Evolutionary conservation across 2,888 invertebrate species (phyloP).

Genomic region (Augiades crinisus): DNA sequence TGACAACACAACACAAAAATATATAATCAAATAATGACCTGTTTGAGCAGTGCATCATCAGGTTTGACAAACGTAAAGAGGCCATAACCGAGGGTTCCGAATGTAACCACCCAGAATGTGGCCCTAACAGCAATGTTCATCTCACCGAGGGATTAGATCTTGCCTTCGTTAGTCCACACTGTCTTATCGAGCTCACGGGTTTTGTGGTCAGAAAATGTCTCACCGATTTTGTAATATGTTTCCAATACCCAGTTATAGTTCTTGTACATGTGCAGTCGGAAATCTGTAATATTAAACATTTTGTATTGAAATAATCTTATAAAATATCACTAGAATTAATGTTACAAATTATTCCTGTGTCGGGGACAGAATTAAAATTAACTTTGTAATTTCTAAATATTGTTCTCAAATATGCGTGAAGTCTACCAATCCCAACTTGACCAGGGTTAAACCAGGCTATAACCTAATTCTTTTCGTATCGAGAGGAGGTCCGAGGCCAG

Average conservation of each 20-base stretch:
- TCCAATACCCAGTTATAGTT: slow-evolving; percentile 85
- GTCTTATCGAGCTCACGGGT: slow-evolving; percentile 79
- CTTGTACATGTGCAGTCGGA: slow-evolving; percentile 84
- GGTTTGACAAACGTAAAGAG: slow-evolving; percentile 80
- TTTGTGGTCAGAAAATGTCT: slow-evolving; percentile 77
- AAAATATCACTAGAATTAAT: too few relatives aligned
- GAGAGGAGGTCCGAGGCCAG: too few relatives aligned
- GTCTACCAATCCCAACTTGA: too few relatives aligned
- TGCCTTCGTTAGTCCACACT: slow-evolving; percentile 80
- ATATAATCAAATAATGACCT: slow-evolving; percentile 64
- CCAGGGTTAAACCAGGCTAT: too few relatives aligned
- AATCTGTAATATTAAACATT: slow-evolving; percentile 84
- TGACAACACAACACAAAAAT: slow-evolving; percentile 38
- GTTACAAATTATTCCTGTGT: too few relatives aligned
- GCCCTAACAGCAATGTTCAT: slow-evolving; percentile 74
- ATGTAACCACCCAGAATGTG: slow-evolving; percentile 81
- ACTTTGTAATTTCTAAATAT: too few relatives aligned
- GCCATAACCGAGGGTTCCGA: slow-evolving; percentile 82
- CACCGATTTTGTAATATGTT: slow-evolving; percentile 86
- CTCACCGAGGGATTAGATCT: slow-evolving; percentile 69
- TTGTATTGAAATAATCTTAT: too few relatives aligned
- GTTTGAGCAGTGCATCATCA: slow-evolving; percentile 77
- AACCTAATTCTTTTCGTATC: too few relatives aligned
- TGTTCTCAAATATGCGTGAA: too few relatives aligned
- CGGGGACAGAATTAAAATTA: too few relatives aligned